Conservation (phyloP, 2,888 invertebrate genomes). For the Stegophylla sp. region DNA sequence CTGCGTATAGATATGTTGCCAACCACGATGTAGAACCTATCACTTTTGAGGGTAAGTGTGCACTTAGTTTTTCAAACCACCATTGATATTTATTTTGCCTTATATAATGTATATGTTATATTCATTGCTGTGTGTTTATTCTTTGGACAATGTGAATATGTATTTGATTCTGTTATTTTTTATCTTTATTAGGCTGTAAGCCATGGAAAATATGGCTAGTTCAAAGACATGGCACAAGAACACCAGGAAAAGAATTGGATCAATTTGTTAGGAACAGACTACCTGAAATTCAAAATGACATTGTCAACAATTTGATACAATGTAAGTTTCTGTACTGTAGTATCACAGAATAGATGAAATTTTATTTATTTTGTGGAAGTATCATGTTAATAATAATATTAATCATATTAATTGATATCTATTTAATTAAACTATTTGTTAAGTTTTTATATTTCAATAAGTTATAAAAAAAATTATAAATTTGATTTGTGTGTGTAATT, state of each 20-base stretch:
- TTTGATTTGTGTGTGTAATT: too few species aligned
- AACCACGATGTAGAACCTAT: conserved; percentile 72
- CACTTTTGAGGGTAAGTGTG: conserved; percentile 70
- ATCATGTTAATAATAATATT: neutral
- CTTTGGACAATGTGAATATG: too few species aligned
- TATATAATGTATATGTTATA: neutral
- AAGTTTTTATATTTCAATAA: too few species aligned
- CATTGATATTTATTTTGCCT: neutral
- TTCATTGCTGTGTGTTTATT: neutral
- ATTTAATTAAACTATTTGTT: too few species aligned
- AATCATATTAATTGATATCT: too few species aligned
- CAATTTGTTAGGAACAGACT: conserved; percentile 50
- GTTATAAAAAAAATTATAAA: neutral
- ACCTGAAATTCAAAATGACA: conserved; percentile 46
- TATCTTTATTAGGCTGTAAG: conserved; percentile 69
- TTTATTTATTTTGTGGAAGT: too few species aligned
- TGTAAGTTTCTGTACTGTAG: too few species aligned
- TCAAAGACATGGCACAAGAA: conserved; percentile 73
- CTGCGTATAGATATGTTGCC: conserved; percentile 76
- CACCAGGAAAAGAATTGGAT: conserved; percentile 60
- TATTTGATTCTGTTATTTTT: neutral
- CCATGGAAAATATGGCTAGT: conserved; percentile 77
- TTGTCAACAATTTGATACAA: conserved; percentile 5
- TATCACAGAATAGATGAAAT: too few species aligned
- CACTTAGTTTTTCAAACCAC: neutral